Evolutionary conservation across 1,140 invertebrate genomes (phyloP).

Genomic region (Marisa cornuarietis): DNA sequence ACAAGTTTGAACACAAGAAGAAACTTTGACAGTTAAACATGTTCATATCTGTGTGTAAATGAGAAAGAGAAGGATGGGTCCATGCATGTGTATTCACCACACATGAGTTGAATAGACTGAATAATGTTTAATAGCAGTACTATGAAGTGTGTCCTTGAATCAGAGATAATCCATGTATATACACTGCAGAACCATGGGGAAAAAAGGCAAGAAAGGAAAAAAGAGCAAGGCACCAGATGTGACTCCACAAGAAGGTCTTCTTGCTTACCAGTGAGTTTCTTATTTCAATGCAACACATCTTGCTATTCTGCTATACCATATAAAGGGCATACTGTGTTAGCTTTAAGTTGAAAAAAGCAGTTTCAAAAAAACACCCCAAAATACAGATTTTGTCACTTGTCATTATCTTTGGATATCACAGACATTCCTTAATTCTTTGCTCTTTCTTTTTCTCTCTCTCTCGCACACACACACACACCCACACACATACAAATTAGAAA

Average conservation of each 20-base stretch:
- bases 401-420: too few species aligned
- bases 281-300: neutral
- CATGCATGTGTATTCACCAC: neutral
- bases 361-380: neutral
- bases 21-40: neutral
- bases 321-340: neutral
- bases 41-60: neutral
- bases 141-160: too few species aligned
- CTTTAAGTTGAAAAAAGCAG: neutral
- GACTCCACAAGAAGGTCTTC: conserved; percentile 62
- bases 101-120: neutral
- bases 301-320: neutral
- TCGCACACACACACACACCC: too few species aligned
- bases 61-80: neutral
- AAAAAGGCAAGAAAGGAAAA: conserved; percentile 46
- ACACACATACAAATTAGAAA: too few species aligned
- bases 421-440: too few species aligned
- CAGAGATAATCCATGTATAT: neutral
- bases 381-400: neutral
- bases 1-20: neutral
- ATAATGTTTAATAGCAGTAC: too few species aligned
- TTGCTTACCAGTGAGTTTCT: conserved; percentile 61
- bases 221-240: conserved; percentile 58
- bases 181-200: conserved; percentile 4
- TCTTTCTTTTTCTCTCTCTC: too few species aligned